Evolutionary conservation across 2,888 invertebrate species (phyloP), one percentile per base, ranked within the genome.

Genomic region (Rhaphigaster nebulosa): DNA sequence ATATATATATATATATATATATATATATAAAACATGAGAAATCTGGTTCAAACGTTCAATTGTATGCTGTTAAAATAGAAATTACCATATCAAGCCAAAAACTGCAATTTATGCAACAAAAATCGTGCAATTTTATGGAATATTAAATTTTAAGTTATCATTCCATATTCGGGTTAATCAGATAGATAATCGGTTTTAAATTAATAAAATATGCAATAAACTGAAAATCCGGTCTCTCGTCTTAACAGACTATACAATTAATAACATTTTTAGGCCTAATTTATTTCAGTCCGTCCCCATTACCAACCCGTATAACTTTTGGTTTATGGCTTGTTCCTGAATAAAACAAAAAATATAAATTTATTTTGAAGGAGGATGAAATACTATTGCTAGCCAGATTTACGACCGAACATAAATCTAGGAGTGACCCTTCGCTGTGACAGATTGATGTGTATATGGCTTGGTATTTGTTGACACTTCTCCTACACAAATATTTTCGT

Each of bases 371-470:
- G 84, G 15, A n/a, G 84, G 45, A 84, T 84, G 84, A 84, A 84
- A 84, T 84, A 84, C n/a, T 84, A 84, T 84, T 84, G 84, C 84
- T n/a, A n/a, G 45, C 50, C 38, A 45, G 41, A 84, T 84, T 84
- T 84, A 84, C 84, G 45, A 45, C 15, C 84, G n/a, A 13, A 45
- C 45, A 84, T 84, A 84, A 84, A 84, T 84, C n/a, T n/a, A 41
- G 45, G n/a, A 84, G n/a, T 84, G 84, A 84, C 84, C 84, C 84
- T n/a, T 84, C n/a, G 45, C n/a, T 12, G 41, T 41, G 84, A 50
- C 45, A 45, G 84, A 84, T 45, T 84, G 84, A 84, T 45, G 84
- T 84, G 84, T 84, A 84, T 84, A 84, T 84, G 84, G 84, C 84
- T 84, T 41, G 41, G 84, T 84, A 50, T 84, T 84, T 84, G 84